Base-by-base conservation (phyloP, 2,888 invertebrate genomes). In the Apamea monoglypha region DNA sequence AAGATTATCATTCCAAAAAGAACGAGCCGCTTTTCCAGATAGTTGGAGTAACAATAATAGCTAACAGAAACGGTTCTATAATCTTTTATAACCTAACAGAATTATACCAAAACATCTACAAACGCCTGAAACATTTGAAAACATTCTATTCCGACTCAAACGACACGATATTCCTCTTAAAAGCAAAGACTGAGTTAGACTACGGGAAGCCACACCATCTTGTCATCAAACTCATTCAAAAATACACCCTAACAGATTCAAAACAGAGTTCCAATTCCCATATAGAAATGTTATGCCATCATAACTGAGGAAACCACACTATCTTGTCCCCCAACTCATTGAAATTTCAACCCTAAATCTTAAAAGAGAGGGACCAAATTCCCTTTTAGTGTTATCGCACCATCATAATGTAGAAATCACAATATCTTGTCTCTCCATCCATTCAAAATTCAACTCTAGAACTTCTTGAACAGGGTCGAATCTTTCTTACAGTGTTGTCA, bases 161-260 rank as follows among this genome's bases (percentile, higher is more conserved):
- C 78, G 72, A 88, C 85, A 89, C 21, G 83, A 75, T 76, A 89
- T 88, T 72, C 78, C 89, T 88, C 81, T 88, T 80, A 89, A 89
- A 81, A 75, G 76, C 75, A 61, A 78, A 74, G 78, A 77, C 86
- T 77, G 79, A 86, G 88, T 87, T 88, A 90, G 87, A 80, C 78
- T 68, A 78, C 73, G 40, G 32, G 16, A 80, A 76, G 67, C 77
- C 71, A 69, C 66, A 76, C 73, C 69, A 79, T 80, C 79, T 82
- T 73, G 40, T 32, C 1, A 21, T n/a, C 1, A 16, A 36, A 72
- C 0, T 14, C 3, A 36, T n/a, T 32, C 10, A 53, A 89, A 83
- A 72, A 47, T 0, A 47, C 5, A 40, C 84, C n/a, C 7, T 69
- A 56, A 12, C 0, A 0, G 1, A 1, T 47, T 7, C 2, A 1